Evolutionary conservation across 2,113 vertebrate species (phyloP), one percentile per base, ranked within the genome.

Genomic region (Tretioscincus oriximinensis): DNA sequence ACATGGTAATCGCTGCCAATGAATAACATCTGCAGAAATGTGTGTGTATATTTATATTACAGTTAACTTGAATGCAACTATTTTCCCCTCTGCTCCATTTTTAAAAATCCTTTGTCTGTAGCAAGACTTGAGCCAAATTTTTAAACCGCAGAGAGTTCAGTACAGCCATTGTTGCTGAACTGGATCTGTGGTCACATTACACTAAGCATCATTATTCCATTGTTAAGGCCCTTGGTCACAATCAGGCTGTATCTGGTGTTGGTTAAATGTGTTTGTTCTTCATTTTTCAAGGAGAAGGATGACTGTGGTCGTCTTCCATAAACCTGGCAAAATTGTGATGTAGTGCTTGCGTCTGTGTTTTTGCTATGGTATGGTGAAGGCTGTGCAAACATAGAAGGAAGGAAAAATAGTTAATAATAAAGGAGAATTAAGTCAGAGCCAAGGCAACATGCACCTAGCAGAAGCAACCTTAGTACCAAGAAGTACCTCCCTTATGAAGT

Each of bases 11-110:
- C 76, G 87, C 89, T 86, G 63, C 74, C 91, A 93, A 90, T 87
- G 81, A 93, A 79, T 90, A 92, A 94, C 92, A 94, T 94, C 87
- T 95, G 93, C 87, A 92, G 51, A 26, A 8, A 84, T 45, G 76
- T 76, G 65, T 67, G 81, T 77, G 70, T 84, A 26, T 91, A 87
- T 93, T 94, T 92, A 87, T 83, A 89, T 82, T 90, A 83, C 80
- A 85, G 83, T 81, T 88, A 93, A 92, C 78, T 92, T 88, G 86
- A 91, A 88, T 28, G 65, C 12, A 9, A 63, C 77, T 47, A 81
- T 87, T 78, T 64, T 47, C 47, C 76, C 77, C 86, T 81, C 84
- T 85, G 87, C 90, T 87, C 66, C 87, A 73, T 80, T 88, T 89
- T 86, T 18, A 51, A 51, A 73, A 90, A 86, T 78, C 85, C 81